Base-by-base conservation (phyloP, 2,797 vertebrate genomes). In the Sparidentex hasta region DNA sequence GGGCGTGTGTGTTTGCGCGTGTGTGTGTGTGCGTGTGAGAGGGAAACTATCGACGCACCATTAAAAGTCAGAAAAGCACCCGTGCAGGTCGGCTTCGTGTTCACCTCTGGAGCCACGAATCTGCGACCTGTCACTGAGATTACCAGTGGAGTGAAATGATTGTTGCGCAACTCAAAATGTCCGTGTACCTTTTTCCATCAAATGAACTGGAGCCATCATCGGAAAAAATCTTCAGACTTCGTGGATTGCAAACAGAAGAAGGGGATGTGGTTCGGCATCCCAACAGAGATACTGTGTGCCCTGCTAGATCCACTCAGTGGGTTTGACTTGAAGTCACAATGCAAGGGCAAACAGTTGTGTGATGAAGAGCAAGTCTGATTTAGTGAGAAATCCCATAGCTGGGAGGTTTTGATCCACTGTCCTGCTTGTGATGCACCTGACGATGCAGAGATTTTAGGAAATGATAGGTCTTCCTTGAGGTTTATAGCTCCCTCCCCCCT, bases 391-490 rank as follows among this genome's bases (percentile, higher is more conserved):
- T 83, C 67, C 50, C 77, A 58, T 43, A 65, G 77, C 79, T 38
- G 7, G 65, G 51, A 80, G 62, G 62, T 74, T 87, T 65, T 85
- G 76, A 90, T 88, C 69, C 78, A 54, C 63, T 16, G 47, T 73
- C 48, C 67, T 78, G 83, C 78, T 87, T 84, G 80, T 46, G 72
- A 88, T 88, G 80, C 80, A 76, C 73, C 87, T 71, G 83, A 86
- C 67, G 83, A 76, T 79, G 85, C 77, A 67, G 58, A 77, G 85
- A 88, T 86, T 83, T 88, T 29, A 55, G 73, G 77, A 64, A 77
- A 78, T 72, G 66, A 86, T 85, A 65, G 64, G n/a, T 89, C 87
- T 91, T 90, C 76, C 83, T 87, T 77, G 44, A 83, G 84, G 76
- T 88, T 81, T 81, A 77, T 84, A 74, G 85, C 74, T 86, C 70